Evolutionary conservation across 2,888 invertebrate species (phyloP).

Genomic region (Drosophila infuscata): DNA sequence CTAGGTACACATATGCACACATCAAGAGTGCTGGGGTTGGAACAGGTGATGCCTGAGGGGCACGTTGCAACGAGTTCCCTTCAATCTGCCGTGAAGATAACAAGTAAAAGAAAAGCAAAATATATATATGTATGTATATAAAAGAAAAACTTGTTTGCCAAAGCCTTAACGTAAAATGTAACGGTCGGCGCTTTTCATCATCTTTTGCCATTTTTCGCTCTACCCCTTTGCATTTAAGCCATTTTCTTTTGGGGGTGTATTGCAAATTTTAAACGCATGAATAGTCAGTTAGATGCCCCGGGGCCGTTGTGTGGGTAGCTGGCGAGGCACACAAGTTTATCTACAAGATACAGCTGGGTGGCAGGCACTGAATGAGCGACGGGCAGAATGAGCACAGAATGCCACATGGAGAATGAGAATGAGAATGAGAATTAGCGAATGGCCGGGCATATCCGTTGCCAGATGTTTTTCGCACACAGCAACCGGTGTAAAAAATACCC

Average conservation of each 20-base stretch:
- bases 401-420: neutral
- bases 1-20: neutral
- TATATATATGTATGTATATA: neutral
- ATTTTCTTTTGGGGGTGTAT: slow-evolving; percentile 65
- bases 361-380: slow-evolving; percentile 7
- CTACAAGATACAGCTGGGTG: slow-evolving; percentile 65
- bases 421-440: slow-evolving; percentile 8
- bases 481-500: slow-evolving; percentile 28
- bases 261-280: slow-evolving; percentile 78
- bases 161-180: slow-evolving; percentile 69
- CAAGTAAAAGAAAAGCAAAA: slow-evolving; percentile 1
- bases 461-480: slow-evolving; percentile 66
- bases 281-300: slow-evolving; percentile 69
- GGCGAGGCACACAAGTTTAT: slow-evolving; percentile 56
- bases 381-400: neutral
- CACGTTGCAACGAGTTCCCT: slow-evolving; percentile 37
- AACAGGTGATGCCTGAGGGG: slow-evolving; percentile 55
- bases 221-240: slow-evolving; percentile 7
- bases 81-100: slow-evolving; percentile 60
- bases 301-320: slow-evolving; percentile 27
- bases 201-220: slow-evolving; percentile 26
- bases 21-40: slow-evolving; percentile 20
- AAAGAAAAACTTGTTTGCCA: slow-evolving; percentile 54
- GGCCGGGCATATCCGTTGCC: slow-evolving; percentile 71
- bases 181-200: slow-evolving; percentile 70